Conservation (phyloP, 23 tunicate species). For the Pegea sp. region DNA sequence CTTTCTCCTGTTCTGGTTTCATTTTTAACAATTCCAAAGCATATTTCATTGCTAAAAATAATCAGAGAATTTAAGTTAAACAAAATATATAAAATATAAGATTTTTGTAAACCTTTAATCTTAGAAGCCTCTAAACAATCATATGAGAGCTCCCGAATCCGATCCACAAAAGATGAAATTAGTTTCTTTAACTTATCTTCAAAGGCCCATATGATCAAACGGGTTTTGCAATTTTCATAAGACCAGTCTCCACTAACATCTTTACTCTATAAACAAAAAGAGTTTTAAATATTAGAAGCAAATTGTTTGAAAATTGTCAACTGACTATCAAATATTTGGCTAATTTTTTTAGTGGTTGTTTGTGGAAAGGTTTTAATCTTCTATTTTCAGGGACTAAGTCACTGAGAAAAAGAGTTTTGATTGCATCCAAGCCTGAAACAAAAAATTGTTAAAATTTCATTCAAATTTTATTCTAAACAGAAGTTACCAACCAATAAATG, state of each 20-base stretch:
- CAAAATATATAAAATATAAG: not conserved
- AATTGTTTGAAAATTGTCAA: not conserved
- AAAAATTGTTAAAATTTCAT: not conserved
- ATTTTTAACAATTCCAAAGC: slow-evolving; percentile 24
- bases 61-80: not conserved
- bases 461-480: not conserved
- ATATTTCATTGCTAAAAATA: slow-evolving; percentile 19
- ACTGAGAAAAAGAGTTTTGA: slow-evolving; percentile 19
- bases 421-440: slow-evolving; percentile 31
- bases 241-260: slow-evolving; percentile 12
- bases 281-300: too few species aligned
- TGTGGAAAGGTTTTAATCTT: slow-evolving; percentile 14
- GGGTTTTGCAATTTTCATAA: slow-evolving; percentile 8
- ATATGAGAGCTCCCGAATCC: slow-evolving; percentile 10
- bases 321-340: not conserved
- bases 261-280: slow-evolving; percentile 1
- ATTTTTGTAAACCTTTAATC: slow-evolving; percentile 14
- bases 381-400: slow-evolving; percentile 34
- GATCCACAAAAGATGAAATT: slow-evolving; percentile 6
- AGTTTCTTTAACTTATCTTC: slow-evolving; percentile 33
- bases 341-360: slow-evolving; percentile 9
- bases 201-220: slow-evolving; percentile 39
- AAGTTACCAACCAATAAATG: slow-evolving; percentile 14
- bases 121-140: slow-evolving; percentile 36
- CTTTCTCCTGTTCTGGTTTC: slow-evolving; percentile 73